Evolutionary conservation across 1,140 invertebrate genomes (phyloP).

Genomic region (Teleogryllus occipitalis): DNA sequence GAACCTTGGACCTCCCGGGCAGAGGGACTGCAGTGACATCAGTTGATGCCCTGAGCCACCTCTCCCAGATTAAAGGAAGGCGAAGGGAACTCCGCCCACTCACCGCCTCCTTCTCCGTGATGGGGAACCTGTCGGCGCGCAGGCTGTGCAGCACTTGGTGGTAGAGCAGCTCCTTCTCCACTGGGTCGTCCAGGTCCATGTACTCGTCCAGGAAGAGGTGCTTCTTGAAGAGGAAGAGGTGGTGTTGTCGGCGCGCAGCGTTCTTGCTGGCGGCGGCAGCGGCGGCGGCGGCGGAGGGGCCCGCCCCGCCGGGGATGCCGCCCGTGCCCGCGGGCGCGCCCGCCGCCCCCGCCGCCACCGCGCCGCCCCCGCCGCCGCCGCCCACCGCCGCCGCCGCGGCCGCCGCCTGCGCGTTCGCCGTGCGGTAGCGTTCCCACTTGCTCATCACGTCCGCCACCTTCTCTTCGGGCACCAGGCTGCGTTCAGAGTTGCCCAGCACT

Average conservation of each 20-base stretch:
- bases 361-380: constrained; percentile 21
- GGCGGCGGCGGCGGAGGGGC: neutral
- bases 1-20: no score
- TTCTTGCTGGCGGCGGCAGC: constrained; percentile 2
- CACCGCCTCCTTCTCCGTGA: constrained; percentile 87
- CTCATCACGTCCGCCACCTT: constrained; percentile 91
- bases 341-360: neutral
- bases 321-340: neutral
- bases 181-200: constrained; percentile 74
- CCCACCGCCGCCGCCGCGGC: constrained; percentile 39
- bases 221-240: constrained; percentile 82
- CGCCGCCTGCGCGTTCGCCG: constrained; percentile 38
- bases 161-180: constrained; percentile 93
- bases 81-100: constrained; percentile 34
- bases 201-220: constrained; percentile 83
- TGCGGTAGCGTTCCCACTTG: constrained; percentile 83
- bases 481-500: constrained; percentile 69
- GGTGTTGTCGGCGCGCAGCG: constrained; percentile 38
- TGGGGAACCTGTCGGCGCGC: constrained; percentile 80
- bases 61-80: no score
- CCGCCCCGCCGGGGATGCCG: neutral
- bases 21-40: no score
- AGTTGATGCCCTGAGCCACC: no score
- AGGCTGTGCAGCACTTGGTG: constrained; percentile 89
- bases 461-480: constrained; percentile 73